phyloP scores from a whole-genome alignment of 2,888 invertebrate species.

The Phragmatobia fuliginosa region DNA sequence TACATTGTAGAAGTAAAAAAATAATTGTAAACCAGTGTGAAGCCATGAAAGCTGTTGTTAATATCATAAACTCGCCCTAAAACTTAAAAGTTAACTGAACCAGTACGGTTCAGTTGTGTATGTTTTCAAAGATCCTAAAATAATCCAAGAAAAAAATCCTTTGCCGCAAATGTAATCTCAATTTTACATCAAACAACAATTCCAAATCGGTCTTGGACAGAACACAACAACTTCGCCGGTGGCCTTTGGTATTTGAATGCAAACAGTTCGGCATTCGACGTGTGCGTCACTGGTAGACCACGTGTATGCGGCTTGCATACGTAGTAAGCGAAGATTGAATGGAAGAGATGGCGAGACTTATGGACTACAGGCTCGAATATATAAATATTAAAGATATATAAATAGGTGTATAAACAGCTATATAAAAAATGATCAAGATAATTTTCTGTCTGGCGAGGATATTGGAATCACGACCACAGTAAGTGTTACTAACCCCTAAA shows the following conservation, averaged over 20 bases:
- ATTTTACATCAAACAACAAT: constrained; percentile 9
- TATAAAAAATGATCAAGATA: no score
- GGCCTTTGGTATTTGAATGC: constrained; percentile 35
- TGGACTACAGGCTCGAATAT: neutral
- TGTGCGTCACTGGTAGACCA: constrained; percentile 35
- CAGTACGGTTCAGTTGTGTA: neutral
- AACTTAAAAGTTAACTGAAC: neutral
- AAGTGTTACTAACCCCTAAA: no score
- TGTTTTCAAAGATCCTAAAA: neutral
- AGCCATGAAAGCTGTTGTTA: neutral
- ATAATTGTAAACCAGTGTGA: no score
- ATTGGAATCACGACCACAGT: neutral
- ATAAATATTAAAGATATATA: neutral
- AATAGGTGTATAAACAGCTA: neutral
- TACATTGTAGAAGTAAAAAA: no score
- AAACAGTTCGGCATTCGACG: constrained; percentile 33
- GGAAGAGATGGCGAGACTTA: neutral
- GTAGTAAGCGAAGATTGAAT: neutral
- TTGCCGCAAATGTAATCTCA: neutral
- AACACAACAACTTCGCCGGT: constrained; percentile 28
- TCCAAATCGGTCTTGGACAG: constrained; percentile 14
- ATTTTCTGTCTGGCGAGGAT: neutral
- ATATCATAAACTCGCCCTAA: neutral
- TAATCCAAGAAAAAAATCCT: neutral
- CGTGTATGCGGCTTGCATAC: constrained; percentile 31